Conservation (phyloP, 23 tunicate species). For the Trididemnum miniatum region DNA sequence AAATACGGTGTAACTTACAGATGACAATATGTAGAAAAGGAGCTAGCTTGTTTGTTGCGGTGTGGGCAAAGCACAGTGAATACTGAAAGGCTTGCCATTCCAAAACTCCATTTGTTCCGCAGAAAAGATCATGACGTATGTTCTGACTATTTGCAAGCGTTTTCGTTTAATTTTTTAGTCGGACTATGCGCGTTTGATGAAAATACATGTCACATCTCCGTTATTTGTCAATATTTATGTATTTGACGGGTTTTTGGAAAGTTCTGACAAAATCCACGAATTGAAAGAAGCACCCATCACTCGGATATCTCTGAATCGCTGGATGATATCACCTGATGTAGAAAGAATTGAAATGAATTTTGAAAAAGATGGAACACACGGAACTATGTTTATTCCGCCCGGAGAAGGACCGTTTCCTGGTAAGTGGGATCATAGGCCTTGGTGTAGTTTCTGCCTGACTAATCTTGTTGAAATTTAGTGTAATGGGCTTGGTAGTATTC, state of each 20-base stretch:
- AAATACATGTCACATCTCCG: conserved; percentile 32
- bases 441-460: no score
- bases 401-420: conserved; percentile 47
- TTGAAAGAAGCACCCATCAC: not conserved
- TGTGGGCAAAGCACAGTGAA: no score
- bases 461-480: no score
- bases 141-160: no score
- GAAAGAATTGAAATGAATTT: conserved; percentile 27
- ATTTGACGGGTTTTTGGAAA: not conserved
- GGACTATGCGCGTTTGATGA: conserved; percentile 6
- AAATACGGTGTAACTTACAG: no score
- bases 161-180: conserved; percentile 21
- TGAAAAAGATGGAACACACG: conserved; percentile 27
- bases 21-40: no score
- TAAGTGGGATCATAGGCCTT: no score
- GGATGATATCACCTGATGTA: conserved; percentile 31
- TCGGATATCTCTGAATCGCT: conserved; percentile 2
- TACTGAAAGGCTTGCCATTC: no score
- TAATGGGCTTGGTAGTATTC: no score
- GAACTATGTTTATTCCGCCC: conserved; percentile 29
- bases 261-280: not conserved
- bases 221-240: conserved; percentile 7
- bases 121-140: no score
- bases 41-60: no score
- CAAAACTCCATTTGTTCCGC: no score